phyloP scores from a whole-genome alignment of 2,797 vertebrate species.

The Xenentodon cancila region DNA sequence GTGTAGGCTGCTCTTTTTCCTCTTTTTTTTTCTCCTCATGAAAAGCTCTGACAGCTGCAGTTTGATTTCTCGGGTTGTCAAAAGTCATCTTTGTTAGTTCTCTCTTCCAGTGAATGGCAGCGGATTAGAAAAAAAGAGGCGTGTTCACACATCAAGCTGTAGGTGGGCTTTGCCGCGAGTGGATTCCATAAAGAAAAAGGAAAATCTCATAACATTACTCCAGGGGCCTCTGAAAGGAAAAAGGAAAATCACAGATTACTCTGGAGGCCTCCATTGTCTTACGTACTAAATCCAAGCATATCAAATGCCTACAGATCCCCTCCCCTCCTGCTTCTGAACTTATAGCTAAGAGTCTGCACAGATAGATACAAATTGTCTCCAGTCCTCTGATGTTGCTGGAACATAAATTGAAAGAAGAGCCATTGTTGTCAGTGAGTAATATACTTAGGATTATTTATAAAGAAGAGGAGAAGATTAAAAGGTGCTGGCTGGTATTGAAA shows the following conservation, averaged over 20 bases:
- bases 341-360: slow-evolving; percentile 76
- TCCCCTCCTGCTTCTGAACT: slow-evolving; percentile 60
- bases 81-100: slow-evolving; percentile 81
- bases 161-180: slow-evolving; percentile 80
- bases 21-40: slow-evolving; percentile 53
- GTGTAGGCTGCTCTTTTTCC: slow-evolving; percentile 68
- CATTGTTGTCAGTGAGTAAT: slow-evolving; percentile 84
- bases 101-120: slow-evolving; percentile 69
- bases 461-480: slow-evolving; percentile 77
- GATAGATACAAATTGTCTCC: slow-evolving; percentile 84
- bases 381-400: slow-evolving; percentile 73
- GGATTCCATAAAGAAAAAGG: slow-evolving; percentile 62
- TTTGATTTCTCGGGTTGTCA: slow-evolving; percentile 81
- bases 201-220: slow-evolving; percentile 76
- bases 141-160: slow-evolving; percentile 72
- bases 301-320: slow-evolving; percentile 79
- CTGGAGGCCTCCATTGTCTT: slow-evolving; percentile 75
- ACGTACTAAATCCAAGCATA: slow-evolving; percentile 73
- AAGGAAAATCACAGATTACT: slow-evolving; percentile 71
- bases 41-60: slow-evolving; percentile 75
- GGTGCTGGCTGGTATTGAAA: slow-evolving; percentile 59
- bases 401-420: slow-evolving; percentile 82
- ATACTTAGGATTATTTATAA: slow-evolving; percentile 86
- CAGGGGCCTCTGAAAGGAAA: slow-evolving; percentile 67
- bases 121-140: slow-evolving; percentile 73